phyloP scores from a whole-genome alignment of 2,113 vertebrate species.

The Heterocephalus glaber region DNA sequence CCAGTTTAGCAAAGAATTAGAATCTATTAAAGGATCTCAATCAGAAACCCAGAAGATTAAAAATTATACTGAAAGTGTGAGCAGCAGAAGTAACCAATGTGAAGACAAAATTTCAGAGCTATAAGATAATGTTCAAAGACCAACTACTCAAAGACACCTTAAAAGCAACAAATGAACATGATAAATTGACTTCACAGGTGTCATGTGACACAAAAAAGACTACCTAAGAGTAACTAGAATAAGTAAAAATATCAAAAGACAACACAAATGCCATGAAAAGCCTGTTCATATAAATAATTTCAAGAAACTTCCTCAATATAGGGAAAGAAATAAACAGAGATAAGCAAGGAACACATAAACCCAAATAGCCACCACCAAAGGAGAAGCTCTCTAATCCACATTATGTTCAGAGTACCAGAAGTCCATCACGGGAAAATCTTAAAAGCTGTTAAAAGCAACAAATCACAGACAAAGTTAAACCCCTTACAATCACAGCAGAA shows the following conservation, averaged over 20 bases:
- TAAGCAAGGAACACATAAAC: neutral
- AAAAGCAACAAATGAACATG: too few species aligned
- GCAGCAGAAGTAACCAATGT: neutral
- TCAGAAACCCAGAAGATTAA: neutral
- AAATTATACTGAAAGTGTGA: neutral
- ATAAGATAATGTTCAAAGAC: neutral
- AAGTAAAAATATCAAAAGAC: neutral
- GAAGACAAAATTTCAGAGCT: neutral
- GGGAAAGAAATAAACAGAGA: neutral
- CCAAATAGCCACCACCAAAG: neutral
- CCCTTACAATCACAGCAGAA: neutral
- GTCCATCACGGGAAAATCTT: neutral
- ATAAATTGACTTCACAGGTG: neutral
- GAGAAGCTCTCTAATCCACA: neutral
- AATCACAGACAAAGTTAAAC: neutral
- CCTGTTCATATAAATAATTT: neutral
- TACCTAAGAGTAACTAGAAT: neutral
- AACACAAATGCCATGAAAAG: neutral
- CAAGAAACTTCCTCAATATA: neutral
- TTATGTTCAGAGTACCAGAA: neutral
- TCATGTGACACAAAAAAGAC: neutral
- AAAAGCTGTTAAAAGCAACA: neutral
- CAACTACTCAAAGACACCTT: too few species aligned
- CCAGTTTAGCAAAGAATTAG: neutral
- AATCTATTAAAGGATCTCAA: neutral